Conservation (phyloP, 2,888 invertebrate genomes). For the Antitype chi region DNA sequence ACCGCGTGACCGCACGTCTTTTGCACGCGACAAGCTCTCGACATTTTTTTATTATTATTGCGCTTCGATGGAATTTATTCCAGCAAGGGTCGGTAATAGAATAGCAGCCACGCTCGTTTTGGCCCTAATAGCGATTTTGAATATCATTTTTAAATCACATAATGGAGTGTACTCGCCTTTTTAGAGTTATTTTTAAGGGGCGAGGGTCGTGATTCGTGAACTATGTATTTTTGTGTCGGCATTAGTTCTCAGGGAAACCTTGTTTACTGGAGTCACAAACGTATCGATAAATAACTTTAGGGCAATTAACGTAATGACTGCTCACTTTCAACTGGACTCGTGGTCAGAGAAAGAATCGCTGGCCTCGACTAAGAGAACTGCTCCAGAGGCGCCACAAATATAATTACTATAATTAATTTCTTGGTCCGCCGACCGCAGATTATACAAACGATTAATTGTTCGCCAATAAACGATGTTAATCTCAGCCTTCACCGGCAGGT, state of each 20-base stretch:
- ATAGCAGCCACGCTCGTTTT: slow-evolving; percentile 85
- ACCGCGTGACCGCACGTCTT: slow-evolving; percentile 89
- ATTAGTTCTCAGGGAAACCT: slow-evolving; percentile 50
- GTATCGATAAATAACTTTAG: slow-evolving; percentile 33
- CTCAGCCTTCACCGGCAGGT: slow-evolving; percentile 86
- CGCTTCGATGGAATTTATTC: slow-evolving; percentile 89
- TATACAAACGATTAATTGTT: slow-evolving; percentile 84
- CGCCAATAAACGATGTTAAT: slow-evolving; percentile 85
- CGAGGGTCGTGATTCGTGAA: slow-evolving; percentile 60
- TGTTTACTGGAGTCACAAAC: slow-evolving; percentile 28
- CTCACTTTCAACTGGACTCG: slow-evolving; percentile 25
- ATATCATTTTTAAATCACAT: slow-evolving; percentile 90
- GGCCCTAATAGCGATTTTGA: slow-evolving; percentile 85
- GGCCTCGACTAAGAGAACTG: slow-evolving; percentile 10
- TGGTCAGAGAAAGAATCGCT: slow-evolving; percentile 7
- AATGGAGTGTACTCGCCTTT: slow-evolving; percentile 87
- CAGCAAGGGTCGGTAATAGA: slow-evolving; percentile 84
- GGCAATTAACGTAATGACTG: slow-evolving; percentile 39
- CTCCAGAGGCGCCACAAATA: slow-evolving; percentile 58
- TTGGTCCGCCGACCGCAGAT: slow-evolving; percentile 80
- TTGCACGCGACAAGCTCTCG: slow-evolving; percentile 90
- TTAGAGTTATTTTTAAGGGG: slow-evolving; percentile 84
- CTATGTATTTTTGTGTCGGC: slow-evolving; percentile 65
- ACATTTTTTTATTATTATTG: slow-evolving; percentile 91
- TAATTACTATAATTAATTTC: slow-evolving; percentile 81